Conservation (phyloP, 2,113 vertebrate genomes). For the Clarias gariepinus region DNA sequence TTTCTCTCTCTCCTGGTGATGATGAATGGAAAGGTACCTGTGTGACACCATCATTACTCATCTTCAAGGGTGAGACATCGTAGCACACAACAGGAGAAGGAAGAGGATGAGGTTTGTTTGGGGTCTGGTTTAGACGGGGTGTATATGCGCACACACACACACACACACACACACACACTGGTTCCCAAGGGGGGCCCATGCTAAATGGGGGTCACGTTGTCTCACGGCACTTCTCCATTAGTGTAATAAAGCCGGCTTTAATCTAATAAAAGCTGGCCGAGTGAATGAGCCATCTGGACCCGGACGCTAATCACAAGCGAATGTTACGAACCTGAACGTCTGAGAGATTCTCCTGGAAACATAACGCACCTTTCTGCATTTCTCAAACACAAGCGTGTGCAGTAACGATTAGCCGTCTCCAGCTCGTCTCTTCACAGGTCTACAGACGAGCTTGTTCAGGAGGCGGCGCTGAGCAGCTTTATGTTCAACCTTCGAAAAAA, state of each 20-base stretch:
- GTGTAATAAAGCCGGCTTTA: constrained; percentile 43
- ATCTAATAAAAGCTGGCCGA: constrained; percentile 40
- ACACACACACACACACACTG: constrained; percentile 5
- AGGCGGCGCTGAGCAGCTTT: background rate
- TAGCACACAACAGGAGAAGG: constrained; percentile 22
- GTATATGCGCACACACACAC: background rate
- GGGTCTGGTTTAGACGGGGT: constrained; percentile 19
- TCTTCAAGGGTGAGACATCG: constrained; percentile 42
- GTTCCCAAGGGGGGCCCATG: background rate
- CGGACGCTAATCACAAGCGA: constrained; percentile 10
- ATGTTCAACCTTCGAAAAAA: background rate
- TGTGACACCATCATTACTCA: constrained; percentile 60
- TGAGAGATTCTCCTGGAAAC: background rate
- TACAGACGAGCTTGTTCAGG: background rate
- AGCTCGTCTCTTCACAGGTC: background rate
- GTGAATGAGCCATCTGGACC: constrained; percentile 39
- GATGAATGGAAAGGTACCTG: constrained; percentile 55
- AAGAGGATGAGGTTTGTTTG: constrained; percentile 40
- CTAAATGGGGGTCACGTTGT: constrained; percentile 41
- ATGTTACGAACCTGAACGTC: background rate
- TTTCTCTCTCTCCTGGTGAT: constrained; percentile 45
- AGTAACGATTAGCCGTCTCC: background rate
- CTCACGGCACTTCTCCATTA: constrained; percentile 28
- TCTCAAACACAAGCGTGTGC: background rate
- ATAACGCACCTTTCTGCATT: background rate